Conservation (phyloP, 2,888 invertebrate genomes). For the Nomada lathburiana region DNA sequence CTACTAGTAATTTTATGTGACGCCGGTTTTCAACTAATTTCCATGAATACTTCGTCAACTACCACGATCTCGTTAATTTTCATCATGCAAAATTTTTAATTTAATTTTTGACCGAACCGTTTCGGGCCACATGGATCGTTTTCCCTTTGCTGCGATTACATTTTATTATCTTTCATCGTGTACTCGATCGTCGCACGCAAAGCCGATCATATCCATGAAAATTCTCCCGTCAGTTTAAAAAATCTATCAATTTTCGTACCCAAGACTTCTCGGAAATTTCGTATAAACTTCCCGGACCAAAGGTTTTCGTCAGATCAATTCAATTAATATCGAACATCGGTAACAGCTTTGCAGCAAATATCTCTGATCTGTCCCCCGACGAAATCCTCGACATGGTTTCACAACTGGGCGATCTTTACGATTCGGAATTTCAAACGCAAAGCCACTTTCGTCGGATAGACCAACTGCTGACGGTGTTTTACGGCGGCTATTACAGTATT, state of each 20-base stretch:
- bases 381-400: conserved; percentile 65
- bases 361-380: conserved; percentile 53
- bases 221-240: neutral
- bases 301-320: neutral
- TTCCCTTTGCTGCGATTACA: neutral
- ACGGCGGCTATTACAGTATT: conserved; percentile 67
- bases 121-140: conserved; percentile 8
- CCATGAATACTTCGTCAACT: neutral
- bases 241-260: neutral
- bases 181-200: neutral
- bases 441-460: conserved; percentile 53
- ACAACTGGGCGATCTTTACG: conserved; percentile 72
- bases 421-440: conserved; percentile 46
- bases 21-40: neutral
- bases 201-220: neutral
- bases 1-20: neutral
- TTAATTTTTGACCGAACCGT: conserved; percentile 11
- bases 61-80: neutral
- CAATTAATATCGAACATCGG: conserved; percentile 3
- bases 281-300: neutral
- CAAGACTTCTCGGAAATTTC: neutral
- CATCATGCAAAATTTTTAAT: conserved; percentile 39
- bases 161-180: conserved; percentile 18
- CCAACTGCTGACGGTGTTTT: conserved; percentile 66
- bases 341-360: conserved; percentile 56